Evolutionary conservation across 1,140 invertebrate genomes (phyloP), one percentile per base, ranked within the genome.

Genomic region (Telenomus remus): DNA sequence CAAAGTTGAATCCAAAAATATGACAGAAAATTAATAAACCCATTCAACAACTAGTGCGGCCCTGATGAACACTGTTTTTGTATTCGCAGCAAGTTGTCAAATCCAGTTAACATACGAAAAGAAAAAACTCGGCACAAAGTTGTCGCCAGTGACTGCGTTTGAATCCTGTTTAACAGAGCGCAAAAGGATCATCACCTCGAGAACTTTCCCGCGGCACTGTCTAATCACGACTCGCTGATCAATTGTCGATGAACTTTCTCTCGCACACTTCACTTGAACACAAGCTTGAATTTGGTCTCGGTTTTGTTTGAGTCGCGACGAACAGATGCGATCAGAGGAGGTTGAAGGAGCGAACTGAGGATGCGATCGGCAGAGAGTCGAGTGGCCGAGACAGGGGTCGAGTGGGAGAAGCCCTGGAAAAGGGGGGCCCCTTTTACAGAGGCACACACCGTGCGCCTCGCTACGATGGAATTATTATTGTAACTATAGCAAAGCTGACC

Each of bases 341-440:
- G 65, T 59, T 50, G 66, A 72, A 70, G 46, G 49, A 71, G 60
- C 46, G 55, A 74, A 74, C 51, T 73, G 59, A 70, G 65, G 78
- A 74, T 74, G 70, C 49, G 60, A 78, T 66, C 64, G 59, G 50
- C 70, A 59, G 64, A 53, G 74, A 68, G 54, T 46, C 64, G 64
- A 69, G 66, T 16, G 56, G 56, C 43, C 60, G 76, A 49, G 57
- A 49, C 44, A 50, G 54, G 55, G 55, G 27, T 55, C 60, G 61
- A 71, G 76, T 74, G 70, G 76, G 76, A 71, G 70, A 74, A 78
- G 16, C 64, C 65, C 64, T 66, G 69, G 75, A 74, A 78, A 74
- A 66, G 66, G 61, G 76, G 76, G 70, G 57, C 60, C 70, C 61
- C 69, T 76, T 78, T 74, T 64, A 65, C 76, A 56, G 66, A 76